Evolutionary conservation across 2,797 vertebrate genomes (phyloP).

Genomic region (Falco rusticolus): DNA sequence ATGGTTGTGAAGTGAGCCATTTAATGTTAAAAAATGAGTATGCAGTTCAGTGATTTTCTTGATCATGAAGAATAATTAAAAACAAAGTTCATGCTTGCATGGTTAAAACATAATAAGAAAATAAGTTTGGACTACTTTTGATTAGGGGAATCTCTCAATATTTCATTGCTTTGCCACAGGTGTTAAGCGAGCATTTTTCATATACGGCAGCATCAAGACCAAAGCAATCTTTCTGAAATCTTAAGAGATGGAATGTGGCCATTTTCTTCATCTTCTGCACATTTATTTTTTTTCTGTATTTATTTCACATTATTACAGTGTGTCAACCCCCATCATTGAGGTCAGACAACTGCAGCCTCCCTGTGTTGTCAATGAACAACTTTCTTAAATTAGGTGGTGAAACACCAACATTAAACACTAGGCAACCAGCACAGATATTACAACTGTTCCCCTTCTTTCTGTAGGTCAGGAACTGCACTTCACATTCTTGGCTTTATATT

Average conservation of each 20-base stretch:
- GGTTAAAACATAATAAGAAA: not conserved
- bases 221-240: not conserved
- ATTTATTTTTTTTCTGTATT: not conserved
- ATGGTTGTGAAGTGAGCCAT: not conserved
- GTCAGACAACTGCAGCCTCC: not conserved
- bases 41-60: not conserved
- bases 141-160: not conserved
- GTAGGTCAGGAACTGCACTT: not conserved
- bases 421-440: not conserved
- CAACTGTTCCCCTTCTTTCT: not conserved
- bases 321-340: rapidly evolving
- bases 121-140: not conserved
- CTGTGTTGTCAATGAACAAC: not conserved
- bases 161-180: not conserved
- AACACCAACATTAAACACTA: not conserved
- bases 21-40: not conserved
- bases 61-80: not conserved
- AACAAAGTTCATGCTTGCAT: not conserved
- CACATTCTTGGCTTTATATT: not conserved
- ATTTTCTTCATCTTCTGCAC: not conserved
- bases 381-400: not conserved
- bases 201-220: not conserved
- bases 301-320: not conserved
- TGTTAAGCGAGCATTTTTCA: not conserved
- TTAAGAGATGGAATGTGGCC: not conserved